These are phyloP conservation scores for Xiphophorus couchianus DNA, from an alignment of 2,113 vertebrate genomes.

Conservation along the genomic window DNA sequence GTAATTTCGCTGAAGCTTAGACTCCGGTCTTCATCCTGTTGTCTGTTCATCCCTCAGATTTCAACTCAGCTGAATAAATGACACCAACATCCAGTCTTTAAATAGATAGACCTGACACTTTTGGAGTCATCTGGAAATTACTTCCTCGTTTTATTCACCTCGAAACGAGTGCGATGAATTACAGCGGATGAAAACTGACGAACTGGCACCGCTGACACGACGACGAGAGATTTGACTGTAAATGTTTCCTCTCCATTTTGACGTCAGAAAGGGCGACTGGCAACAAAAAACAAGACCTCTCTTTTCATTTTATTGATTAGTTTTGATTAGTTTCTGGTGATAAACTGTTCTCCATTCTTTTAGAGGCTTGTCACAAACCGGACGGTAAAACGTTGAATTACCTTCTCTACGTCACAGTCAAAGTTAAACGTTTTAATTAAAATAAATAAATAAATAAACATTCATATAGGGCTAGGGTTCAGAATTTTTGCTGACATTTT, in stretches of 20 bases:
- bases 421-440: not conserved
- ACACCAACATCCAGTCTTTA: constrained; percentile 25
- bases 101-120: constrained; percentile 29
- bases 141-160: constrained; percentile 13
- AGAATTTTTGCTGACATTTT: too few relatives aligned
- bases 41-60: not conserved
- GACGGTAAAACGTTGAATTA: not conserved
- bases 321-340: too few relatives aligned
- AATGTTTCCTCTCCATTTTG: too few relatives aligned
- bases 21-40: not conserved
- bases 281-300: too few relatives aligned
- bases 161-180: constrained; percentile 28
- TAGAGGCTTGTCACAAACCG: not conserved
- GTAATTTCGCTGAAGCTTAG: not conserved
- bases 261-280: too few relatives aligned
- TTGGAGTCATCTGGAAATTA: constrained; percentile 15
- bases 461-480: too few relatives aligned
- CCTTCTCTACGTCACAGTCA: not conserved
- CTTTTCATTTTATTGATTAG: too few relatives aligned
- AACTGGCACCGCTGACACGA: not conserved
- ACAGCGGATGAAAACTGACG: too few relatives aligned
- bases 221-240: too few relatives aligned
- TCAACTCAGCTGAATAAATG: not conserved
- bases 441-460: too few relatives aligned
- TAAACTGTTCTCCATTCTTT: too few relatives aligned